Evolutionary conservation across 2,113 vertebrate genomes (phyloP), one percentile per base, ranked within the genome.

Genomic region (Pseudopodoces humilis): DNA sequence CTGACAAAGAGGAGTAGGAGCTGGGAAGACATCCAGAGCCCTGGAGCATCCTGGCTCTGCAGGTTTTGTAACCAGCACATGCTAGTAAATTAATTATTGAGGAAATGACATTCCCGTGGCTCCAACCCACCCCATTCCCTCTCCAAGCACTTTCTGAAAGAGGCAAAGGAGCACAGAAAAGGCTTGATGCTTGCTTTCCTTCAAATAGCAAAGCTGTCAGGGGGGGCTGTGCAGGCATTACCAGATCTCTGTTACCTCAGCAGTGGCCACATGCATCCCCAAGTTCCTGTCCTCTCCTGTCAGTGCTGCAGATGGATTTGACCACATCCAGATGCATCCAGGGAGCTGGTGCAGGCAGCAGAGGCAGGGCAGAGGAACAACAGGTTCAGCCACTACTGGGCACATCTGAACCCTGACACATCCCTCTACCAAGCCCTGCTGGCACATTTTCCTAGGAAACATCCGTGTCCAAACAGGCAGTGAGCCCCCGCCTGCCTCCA

Each of bases 31-130:
- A 15, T 23, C 16, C 72, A 63, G 72, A 86, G 60, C 77, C 33
- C 37, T 0, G 0, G 13, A 39, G 43, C 64, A 59, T 17, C 58
- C 58, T 4, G 0, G 74, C 70, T 33, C 60, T 4, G 21, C 10
- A 33, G n/a, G 49, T 30, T 71, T 80, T 64, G 53, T 41, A 93
- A 72, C 35, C 23, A 83, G 43, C 39, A 74, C 28, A 11, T 1
- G 9, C 49, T 85, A 50, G 77, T 33, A 41, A 79, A 83, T 58
- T 58, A 6, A 58, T 49, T 62, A 81, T 2, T 0, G 3, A 77
- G 39, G 33, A 65, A 44, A 37, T 74, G 16, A 80, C 33, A 81
- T 11, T 35, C 46, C 43, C 8, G 3, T 23, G 25, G 17, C 33
- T 83, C 78, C 37, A 49, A 28, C 8, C 21, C n/a, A 12, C n/a